These are phyloP conservation scores for Callocephalon fimbriatum DNA, from an alignment of 2,113 vertebrate genomes.

Conservation along the genomic window DNA sequence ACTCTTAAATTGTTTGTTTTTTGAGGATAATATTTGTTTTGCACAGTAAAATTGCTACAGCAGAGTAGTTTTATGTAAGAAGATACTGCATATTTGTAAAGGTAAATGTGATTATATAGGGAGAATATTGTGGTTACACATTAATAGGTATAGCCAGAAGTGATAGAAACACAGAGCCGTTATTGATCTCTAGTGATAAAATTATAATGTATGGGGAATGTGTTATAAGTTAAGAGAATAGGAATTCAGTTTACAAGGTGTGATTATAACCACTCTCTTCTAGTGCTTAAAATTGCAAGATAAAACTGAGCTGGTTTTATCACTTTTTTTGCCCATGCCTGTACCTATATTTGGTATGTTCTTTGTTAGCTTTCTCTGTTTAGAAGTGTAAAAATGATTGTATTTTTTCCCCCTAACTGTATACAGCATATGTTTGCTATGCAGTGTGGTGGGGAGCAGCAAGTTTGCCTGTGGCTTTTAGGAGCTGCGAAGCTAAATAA, in stretches of 20 bases:
- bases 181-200: conserved; percentile 20
- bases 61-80: not conserved
- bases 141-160: not conserved
- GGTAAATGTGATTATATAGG: not conserved
- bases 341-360: not conserved
- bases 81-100: not conserved
- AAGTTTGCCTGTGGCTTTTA: not conserved
- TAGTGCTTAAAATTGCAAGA: not conserved
- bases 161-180: not conserved
- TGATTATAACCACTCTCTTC: not conserved
- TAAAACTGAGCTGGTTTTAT: not conserved
- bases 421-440: not conserved
- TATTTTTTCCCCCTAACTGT: not conserved
- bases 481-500: not conserved
- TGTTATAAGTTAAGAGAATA: not conserved
- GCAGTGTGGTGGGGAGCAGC: not conserved
- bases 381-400: not conserved
- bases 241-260: not conserved
- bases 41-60: not conserved
- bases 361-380: not conserved
- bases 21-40: not conserved
- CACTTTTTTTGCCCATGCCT: not conserved
- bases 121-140: not conserved
- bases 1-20: not conserved
- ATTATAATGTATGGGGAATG: not conserved